A percentile compares a stretch with the other conserved stretches of the same genome.
These are phyloP conservation scores for Epinotia bilunana DNA, from an alignment of 2,888 invertebrate species.

Conservation along the genomic window DNA sequence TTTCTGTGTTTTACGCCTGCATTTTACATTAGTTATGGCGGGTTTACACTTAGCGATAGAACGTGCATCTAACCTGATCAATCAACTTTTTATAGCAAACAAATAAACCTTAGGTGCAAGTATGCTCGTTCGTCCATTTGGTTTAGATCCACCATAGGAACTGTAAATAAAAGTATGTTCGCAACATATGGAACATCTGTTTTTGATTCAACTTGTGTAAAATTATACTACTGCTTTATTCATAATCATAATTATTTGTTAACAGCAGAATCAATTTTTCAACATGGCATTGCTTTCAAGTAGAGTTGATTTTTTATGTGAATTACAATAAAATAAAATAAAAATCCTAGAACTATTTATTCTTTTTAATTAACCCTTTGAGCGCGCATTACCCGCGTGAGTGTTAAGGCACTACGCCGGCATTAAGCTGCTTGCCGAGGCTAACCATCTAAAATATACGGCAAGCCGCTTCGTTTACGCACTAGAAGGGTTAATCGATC, in stretches of 20 bases:
- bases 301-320: background rate
- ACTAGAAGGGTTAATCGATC: background rate
- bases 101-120: background rate
- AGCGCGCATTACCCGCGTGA: background rate
- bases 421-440: background rate
- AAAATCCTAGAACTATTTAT: background rate
- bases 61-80: background rate
- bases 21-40: slow-evolving; percentile 5
- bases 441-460: background rate
- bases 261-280: background rate
- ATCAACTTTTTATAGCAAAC: background rate
- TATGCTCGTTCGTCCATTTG: background rate
- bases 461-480: background rate
- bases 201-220: too few relatives aligned
- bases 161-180: too few relatives aligned
- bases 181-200: too few relatives aligned
- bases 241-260: too few relatives aligned
- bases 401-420: too few relatives aligned
- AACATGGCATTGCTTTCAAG: background rate
- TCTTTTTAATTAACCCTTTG: background rate
- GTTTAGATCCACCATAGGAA: background rate
- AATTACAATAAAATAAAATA: background rate
- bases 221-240: too few relatives aligned
- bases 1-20: slow-evolving; percentile 48
- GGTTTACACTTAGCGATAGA: background rate